Percentiles rank a stretch among this genome's conserved stretches.
phyloP scores from a whole-genome alignment of 2,113 vertebrate species.

The Leptocoma aspasia region DNA sequence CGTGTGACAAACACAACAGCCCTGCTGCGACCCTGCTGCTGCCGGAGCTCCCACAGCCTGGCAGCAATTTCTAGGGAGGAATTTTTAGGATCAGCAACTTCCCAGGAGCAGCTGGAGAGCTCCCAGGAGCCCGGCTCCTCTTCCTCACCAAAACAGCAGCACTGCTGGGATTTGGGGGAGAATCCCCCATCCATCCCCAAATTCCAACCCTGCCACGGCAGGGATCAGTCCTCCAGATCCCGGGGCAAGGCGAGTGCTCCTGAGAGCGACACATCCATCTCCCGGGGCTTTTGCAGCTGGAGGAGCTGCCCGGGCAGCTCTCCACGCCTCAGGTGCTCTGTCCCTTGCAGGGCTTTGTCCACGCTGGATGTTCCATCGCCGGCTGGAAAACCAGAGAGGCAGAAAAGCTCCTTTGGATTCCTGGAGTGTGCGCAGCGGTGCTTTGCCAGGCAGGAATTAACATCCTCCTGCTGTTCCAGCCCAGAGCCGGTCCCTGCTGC shows the following conservation, averaged over 20 bases:
- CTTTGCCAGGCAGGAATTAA: neutral
- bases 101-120: neutral
- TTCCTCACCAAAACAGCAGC: neutral
- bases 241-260: accelerated
- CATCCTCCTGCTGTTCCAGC: neutral
- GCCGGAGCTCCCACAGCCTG: neutral
- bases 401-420: neutral
- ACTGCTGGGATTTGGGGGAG: neutral
- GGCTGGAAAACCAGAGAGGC: neutral
- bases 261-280: accelerated
- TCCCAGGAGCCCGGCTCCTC: accelerated
- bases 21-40: neutral
- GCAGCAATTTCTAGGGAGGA: neutral
- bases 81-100: neutral
- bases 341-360: neutral
- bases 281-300: neutral
- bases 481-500: neutral
- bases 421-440: neutral
- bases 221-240: neutral
- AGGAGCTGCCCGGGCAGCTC: neutral
- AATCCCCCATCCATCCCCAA: neutral
- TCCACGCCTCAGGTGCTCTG: neutral
- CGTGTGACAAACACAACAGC: neutral
- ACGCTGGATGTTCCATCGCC: accelerated
- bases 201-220: neutral